Base-by-base conservation (phyloP, 2,888 invertebrate species). In the Idaea aversata region DNA sequence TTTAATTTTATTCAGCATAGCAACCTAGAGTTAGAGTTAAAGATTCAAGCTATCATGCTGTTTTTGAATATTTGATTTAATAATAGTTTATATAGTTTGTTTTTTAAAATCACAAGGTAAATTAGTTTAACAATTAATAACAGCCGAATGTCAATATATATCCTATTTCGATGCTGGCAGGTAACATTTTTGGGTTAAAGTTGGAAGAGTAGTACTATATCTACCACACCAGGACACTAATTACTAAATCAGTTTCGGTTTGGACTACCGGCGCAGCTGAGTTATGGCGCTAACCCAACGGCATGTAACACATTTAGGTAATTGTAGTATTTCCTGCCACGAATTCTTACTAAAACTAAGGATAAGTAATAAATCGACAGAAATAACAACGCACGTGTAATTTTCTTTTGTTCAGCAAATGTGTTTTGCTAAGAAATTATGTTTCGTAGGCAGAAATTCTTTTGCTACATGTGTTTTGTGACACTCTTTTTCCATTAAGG, bases 281-380 rank as follows among this genome's bases (percentile, higher is more conserved):
- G 13, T 47, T 47, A 10, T 47, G 13, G 47, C 7, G 10, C 47
- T 4, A 47, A 47, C 47, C 6, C 47, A 47, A 47, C 10, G 5
- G 7, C 13, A 5, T 47, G 66, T 59, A 69, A 64, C 67, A 69
- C 57, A 65, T 67, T 69, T 63, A 57, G 58, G 36, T 65, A 66
- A 66, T 65, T 67, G 69, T 62, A 59, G 62, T 47, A 47, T 63
- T 63, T 63, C 63, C 65, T 61, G 61, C 38, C 10, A 16, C 58
- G 64, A 59, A 61, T 61, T 58, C 38, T 6, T 15, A 34, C 57
- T 15, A 59, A 36, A 59, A 47, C 61, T 57, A 57, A 63, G 57
- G 60, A 59, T 60, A 65, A 25, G 34, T 47, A 34, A 62, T 62
- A 63, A 65, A 67, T 67, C 63, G 61, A 63, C 59, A 65, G 57